These are phyloP conservation scores for Engystomops pustulosus DNA, from an alignment of 2,113 vertebrate species.

Conservation along the genomic window DNA sequence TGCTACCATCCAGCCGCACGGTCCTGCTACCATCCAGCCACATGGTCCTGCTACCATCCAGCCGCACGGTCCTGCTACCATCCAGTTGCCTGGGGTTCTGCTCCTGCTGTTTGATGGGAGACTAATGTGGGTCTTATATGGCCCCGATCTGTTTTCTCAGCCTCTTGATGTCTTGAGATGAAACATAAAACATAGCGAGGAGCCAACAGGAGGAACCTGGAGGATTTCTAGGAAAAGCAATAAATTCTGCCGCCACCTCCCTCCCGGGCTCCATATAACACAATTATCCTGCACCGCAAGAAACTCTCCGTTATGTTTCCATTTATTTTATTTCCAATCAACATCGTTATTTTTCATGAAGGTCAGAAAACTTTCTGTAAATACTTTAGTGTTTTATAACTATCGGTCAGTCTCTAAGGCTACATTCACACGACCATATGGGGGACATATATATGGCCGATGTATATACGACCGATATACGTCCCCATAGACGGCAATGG, in stretches of 20 bases:
- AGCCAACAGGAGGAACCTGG: neutral
- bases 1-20: neutral
- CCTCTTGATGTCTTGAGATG: conserved; percentile 4
- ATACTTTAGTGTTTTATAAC: too few species aligned
- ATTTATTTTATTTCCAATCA: neutral
- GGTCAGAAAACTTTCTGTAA: too few species aligned
- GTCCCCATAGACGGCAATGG: too few species aligned
- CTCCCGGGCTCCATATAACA: neutral
- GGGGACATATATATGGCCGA: too few species aligned
- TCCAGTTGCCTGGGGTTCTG: conserved; percentile 13
- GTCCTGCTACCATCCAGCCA: too few species aligned
- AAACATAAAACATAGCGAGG: conserved; percentile 29
- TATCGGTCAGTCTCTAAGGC: too few species aligned
- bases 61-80: too few species aligned
- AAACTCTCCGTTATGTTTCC: neutral
- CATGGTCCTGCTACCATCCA: neutral
- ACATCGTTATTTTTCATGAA: neutral
- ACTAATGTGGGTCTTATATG: conserved; percentile 6
- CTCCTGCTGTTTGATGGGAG: neutral
- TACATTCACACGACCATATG: too few species aligned
- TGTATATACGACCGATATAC: too few species aligned
- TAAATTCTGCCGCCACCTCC: neutral
- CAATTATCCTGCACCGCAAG: neutral
- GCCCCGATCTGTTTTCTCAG: conserved; percentile 19
- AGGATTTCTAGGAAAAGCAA: conserved; percentile 31